These are phyloP conservation scores for Enteromius mattozi DNA, from an alignment of 2,797 vertebrate species.

Conservation along the genomic window DNA sequence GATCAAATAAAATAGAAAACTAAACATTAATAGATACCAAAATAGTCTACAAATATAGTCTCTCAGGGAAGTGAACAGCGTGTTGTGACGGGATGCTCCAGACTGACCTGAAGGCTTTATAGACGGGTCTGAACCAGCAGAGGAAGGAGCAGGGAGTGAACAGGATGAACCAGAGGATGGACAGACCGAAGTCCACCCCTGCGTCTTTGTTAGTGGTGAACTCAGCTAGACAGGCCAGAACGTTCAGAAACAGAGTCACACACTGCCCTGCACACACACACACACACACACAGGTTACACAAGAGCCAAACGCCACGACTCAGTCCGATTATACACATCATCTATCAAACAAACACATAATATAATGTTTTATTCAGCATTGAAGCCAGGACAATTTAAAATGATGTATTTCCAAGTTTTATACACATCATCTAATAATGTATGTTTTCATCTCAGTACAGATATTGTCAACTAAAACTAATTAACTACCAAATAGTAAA, in stretches of 20 bases:
- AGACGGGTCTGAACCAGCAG: slow-evolving; percentile 96
- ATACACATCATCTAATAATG: too few species aligned
- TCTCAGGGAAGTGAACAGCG: too few species aligned
- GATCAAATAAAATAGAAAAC: too few species aligned
- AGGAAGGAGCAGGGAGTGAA: slow-evolving; percentile 95
- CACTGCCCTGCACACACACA: slow-evolving; percentile 80
- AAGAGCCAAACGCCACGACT: too few species aligned
- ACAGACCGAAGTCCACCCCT: slow-evolving; percentile 91
- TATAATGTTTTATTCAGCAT: too few species aligned
- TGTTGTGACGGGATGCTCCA: too few species aligned
- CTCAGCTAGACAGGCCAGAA: slow-evolving; percentile 90
- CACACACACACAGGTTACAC: neutral
- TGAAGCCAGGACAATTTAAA: too few species aligned
- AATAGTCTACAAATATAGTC: neutral
- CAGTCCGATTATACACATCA: neutral
- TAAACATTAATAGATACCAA: neutral
- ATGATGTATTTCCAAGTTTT: too few species aligned
- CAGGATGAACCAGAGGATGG: slow-evolving; percentile 93
- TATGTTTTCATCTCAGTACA: too few species aligned
- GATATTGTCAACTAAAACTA: neutral
- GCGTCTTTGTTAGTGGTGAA: slow-evolving; percentile 68
- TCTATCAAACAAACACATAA: too few species aligned
- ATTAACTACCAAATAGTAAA: neutral
- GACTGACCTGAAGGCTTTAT: slow-evolving; percentile 96
- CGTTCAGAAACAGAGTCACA: slow-evolving; percentile 91